Evolutionary conservation across 2,113 vertebrate genomes (phyloP).

Genomic region (Anolis sagrei): DNA sequence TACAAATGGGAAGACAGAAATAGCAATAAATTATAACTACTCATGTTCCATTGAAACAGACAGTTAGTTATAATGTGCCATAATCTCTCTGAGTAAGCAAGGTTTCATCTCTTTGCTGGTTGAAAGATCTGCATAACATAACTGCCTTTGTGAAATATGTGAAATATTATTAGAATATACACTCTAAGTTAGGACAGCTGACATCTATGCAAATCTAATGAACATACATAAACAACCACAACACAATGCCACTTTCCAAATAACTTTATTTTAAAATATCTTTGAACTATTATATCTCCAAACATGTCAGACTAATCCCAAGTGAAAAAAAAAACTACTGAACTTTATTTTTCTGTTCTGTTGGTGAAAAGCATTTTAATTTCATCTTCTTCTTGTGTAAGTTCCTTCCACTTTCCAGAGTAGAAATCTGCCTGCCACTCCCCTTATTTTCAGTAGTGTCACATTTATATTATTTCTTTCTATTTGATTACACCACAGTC

Average conservation of each 20-base stretch:
- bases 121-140: not conserved
- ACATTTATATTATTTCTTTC: not conserved
- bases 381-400: not conserved
- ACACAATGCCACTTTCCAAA: no score
- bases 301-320: not conserved
- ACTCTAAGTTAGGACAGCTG: not conserved
- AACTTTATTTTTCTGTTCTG: no score
- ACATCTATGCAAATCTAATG: no score
- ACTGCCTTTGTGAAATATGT: not conserved
- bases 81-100: not conserved
- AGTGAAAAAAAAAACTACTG: not conserved
- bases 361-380: not conserved
- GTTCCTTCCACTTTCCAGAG: not conserved
- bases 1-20: not conserved
- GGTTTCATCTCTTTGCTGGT: not conserved
- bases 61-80: not conserved
- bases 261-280: no score
- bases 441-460: not conserved
- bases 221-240: no score
- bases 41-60: slow-evolving; percentile 13
- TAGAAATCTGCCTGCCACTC: not conserved
- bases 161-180: not conserved
- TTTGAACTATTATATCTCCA: no score
- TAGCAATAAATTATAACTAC: not conserved
- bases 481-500: not conserved